phyloP scores from a whole-genome alignment of 2,797 vertebrate species.

The Mormyrus proboscirostris region DNA sequence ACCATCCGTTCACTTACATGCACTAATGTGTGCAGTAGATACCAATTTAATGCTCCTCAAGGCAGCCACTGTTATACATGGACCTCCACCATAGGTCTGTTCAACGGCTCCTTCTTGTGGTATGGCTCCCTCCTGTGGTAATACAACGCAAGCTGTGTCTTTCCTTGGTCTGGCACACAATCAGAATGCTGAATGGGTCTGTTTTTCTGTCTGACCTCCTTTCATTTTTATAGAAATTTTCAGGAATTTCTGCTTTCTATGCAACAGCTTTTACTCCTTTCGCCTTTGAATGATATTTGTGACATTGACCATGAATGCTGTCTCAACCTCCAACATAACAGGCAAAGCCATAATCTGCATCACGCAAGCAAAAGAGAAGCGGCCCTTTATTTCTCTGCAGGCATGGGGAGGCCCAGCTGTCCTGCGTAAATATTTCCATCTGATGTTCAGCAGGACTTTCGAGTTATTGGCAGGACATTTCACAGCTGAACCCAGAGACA shows the following conservation, averaged over 20 bases:
- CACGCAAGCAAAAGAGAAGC: background rate
- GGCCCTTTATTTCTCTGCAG: background rate
- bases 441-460: slow-evolving; percentile 2
- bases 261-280: background rate
- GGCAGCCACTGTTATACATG: background rate
- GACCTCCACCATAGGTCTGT: background rate
- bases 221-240: background rate
- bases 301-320: background rate
- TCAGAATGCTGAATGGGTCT: background rate
- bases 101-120: background rate
- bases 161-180: background rate
- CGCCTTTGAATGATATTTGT: background rate
- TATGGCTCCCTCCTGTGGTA: slow-evolving; percentile 42
- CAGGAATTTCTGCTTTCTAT: background rate
- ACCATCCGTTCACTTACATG: background rate
- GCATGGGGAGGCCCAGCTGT: background rate
- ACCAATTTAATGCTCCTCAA: background rate
- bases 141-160: background rate
- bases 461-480: slow-evolving; percentile 6
- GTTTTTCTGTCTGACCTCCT: background rate
- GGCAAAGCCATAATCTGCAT: background rate
- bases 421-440: slow-evolving; percentile 3
- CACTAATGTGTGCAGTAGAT: background rate
- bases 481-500: slow-evolving; percentile 7
- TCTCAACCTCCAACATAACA: background rate